Base-by-base conservation (phyloP, 2,113 vertebrate genomes). In the Loxodonta africana region DNA sequence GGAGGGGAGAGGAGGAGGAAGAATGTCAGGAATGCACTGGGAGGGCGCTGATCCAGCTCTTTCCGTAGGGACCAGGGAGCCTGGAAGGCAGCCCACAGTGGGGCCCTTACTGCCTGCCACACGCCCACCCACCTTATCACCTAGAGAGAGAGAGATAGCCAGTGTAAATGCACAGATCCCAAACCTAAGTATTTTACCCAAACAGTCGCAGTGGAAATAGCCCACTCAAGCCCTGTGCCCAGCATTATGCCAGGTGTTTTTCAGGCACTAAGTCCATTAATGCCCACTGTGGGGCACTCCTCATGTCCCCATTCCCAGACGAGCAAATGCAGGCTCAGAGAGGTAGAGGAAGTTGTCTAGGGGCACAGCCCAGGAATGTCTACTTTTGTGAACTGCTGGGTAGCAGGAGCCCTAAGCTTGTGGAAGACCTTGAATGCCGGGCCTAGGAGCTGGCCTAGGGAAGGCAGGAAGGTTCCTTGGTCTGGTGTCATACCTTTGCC, bases 1-100 rank as follows among this genome's bases (percentile, higher is more conserved):
- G 57, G 26, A 10, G 26, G 37, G 4, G 17, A 25, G 44, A 4
- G 44, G 48, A 33, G 73, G 46, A 41, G 1, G 26, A 95, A 77
- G 94, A 97, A 95, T 76, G 95, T 83, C 80, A 88, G 90, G 65
- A 96, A 94, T 65, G 89, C 53, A 33, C 71, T 2, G 33, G 33
- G 33, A 30, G 77, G 73, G 46, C 63, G 23, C 74, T 46, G 44
- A 60, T 41, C 23, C 41, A 9, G 60, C 67, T 48, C 60, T 94
- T 51, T 76, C 51, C 81, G 4, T 41, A 2, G 20, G 86, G 41
- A 18, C 46, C 23, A 23, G 8, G 26, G 57, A 44, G 51, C 14
- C 76, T 51, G 57, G 44, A 73, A 21, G 15, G 53, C 67, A 17
- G 60, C 67, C 76, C 87, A 14, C 69, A 30, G 78, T 33, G 37